Percentiles rank a stretch among this genome's conserved stretches.
phyloP scores from a whole-genome alignment of 2,113 vertebrate genomes.

The Mirounga angustirostris region DNA sequence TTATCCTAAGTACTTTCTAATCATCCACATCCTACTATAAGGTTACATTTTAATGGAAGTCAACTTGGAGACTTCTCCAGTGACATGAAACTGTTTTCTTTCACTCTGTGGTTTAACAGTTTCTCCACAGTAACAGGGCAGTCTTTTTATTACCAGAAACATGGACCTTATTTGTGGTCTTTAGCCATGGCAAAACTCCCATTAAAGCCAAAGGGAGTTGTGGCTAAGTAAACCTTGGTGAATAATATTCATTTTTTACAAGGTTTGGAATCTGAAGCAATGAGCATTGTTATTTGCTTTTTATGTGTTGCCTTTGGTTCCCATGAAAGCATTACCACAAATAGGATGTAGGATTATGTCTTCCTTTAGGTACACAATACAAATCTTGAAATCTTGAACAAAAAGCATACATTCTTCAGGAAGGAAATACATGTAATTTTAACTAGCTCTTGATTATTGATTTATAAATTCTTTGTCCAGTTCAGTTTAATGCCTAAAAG shows the following conservation, averaged over 20 bases:
- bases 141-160: constrained; percentile 73
- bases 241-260: constrained; percentile 61
- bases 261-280: constrained; percentile 66
- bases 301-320: constrained; percentile 52
- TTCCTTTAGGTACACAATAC: neutral
- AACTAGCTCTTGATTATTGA: constrained; percentile 9
- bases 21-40: constrained; percentile 75
- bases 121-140: constrained; percentile 68
- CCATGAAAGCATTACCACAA: constrained; percentile 56
- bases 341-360: neutral
- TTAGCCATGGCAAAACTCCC: constrained; percentile 55
- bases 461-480: neutral
- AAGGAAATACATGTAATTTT: constrained; percentile 4
- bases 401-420: neutral
- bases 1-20: constrained; percentile 70
- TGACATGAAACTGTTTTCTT: constrained; percentile 77
- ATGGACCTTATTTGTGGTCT: constrained; percentile 66
- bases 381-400: neutral
- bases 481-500: neutral
- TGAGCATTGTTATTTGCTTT: constrained; percentile 61
- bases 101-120: constrained; percentile 75
- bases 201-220: constrained; percentile 57
- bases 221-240: constrained; percentile 57
- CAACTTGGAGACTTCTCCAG: constrained; percentile 69
- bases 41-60: constrained; percentile 81